Conservation (phyloP, 1,140 invertebrate species). For the Stegodyphus dumicola region DNA sequence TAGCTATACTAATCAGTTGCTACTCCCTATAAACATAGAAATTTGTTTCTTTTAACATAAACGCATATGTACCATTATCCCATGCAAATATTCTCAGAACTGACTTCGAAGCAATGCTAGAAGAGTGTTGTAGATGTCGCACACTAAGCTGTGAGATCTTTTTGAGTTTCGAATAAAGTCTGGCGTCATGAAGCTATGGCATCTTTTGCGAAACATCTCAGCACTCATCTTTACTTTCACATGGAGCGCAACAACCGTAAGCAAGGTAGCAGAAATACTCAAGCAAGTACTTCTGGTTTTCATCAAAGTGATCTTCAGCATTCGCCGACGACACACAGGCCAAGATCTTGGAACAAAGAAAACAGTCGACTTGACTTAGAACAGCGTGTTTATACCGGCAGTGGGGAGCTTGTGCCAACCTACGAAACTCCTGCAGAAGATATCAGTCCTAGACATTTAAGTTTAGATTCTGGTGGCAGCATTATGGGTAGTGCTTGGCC, state of each 20-base stretch:
- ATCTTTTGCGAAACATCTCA: slow-evolving; percentile 53
- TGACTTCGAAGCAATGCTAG: not conserved
- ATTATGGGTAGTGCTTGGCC: slow-evolving; percentile 52
- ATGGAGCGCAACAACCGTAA: slow-evolving; percentile 50
- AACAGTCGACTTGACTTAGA: slow-evolving; percentile 12
- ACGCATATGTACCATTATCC: not conserved
- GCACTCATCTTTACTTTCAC: slow-evolving; percentile 56
- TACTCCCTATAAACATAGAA: not conserved
- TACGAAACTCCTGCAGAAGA: slow-evolving; percentile 10
- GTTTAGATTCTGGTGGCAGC: slow-evolving; percentile 34
- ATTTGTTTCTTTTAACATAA: not conserved
- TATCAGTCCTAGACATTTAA: slow-evolving; percentile 19
- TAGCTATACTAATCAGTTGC: not conserved
- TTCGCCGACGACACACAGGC: slow-evolving; percentile 23
- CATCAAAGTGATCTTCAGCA: slow-evolving; percentile 14
- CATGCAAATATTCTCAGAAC: not conserved
- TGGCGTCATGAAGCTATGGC: slow-evolving; percentile 40
- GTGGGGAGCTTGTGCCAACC: slow-evolving; percentile 27
- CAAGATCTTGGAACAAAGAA: slow-evolving; percentile 44
- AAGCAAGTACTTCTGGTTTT: slow-evolving; percentile 25
- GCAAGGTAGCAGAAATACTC: slow-evolving; percentile 27
- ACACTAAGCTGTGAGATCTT: not conserved
- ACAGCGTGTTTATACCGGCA: not conserved
- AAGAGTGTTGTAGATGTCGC: not conserved
- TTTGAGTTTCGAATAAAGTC: not conserved